Conservation (phyloP, 2,888 invertebrate species). For the Eupithecia subumbrata region DNA sequence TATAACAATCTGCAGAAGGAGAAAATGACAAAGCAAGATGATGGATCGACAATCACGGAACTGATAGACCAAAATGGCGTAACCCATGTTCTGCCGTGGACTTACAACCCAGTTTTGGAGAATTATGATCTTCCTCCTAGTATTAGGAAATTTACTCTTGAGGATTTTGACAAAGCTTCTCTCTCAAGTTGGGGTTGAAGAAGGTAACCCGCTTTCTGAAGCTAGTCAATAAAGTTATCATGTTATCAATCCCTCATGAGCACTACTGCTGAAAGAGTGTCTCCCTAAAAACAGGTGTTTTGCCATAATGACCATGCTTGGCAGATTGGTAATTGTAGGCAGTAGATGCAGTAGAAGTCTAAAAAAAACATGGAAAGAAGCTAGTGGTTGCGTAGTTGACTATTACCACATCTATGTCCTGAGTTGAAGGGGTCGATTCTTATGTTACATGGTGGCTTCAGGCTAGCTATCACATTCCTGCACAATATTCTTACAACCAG, state of each 20-base stretch:
- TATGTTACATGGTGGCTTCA: not conserved
- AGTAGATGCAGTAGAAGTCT: too few relatives aligned
- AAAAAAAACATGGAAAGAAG: too few relatives aligned
- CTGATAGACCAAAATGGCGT: slow-evolving; percentile 67
- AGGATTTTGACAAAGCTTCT: slow-evolving; percentile 77
- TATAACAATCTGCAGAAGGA: slow-evolving; percentile 64
- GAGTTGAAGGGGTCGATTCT: too few relatives aligned
- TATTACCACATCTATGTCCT: too few relatives aligned
- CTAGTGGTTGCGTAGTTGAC: too few relatives aligned
- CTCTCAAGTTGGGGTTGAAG: slow-evolving; percentile 83
- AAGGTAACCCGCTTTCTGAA: slow-evolving; percentile 1
- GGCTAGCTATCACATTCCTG: not conserved
- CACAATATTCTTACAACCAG: too few relatives aligned
- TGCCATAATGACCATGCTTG: too few relatives aligned
- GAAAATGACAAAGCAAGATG: slow-evolving; percentile 47
- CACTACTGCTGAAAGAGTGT: too few relatives aligned
- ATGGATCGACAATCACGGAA: slow-evolving; percentile 56
- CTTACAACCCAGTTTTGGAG: slow-evolving; percentile 77
- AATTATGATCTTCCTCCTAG: slow-evolving; percentile 84
- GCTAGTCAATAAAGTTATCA: not conserved
- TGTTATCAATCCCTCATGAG: not conserved
- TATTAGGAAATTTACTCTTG: slow-evolving; percentile 80
- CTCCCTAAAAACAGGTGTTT: too few relatives aligned
- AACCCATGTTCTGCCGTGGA: slow-evolving; percentile 81
- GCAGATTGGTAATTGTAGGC: too few relatives aligned